phyloP scores from a whole-genome alignment of 2,888 invertebrate genomes.

The Xanthia togata region DNA sequence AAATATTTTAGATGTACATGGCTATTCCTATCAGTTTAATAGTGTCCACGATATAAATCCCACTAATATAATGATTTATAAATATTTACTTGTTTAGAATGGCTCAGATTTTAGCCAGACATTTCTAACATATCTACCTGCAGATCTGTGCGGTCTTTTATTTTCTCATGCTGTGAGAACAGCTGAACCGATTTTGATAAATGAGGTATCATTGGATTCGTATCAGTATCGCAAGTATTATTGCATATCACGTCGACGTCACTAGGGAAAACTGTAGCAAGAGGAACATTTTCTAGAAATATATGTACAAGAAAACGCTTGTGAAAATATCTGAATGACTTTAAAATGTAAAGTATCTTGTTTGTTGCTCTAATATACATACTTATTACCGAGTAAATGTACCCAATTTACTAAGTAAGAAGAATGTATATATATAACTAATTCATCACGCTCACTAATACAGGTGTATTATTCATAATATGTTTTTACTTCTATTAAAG shows the following conservation, averaged over 20 bases:
- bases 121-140: slow-evolving; percentile 3
- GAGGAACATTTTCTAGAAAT: slow-evolving; percentile 42
- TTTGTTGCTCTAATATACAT: slow-evolving; percentile 1
- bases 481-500: background rate
- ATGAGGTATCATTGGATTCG: slow-evolving; percentile 54
- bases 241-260: slow-evolving; percentile 47
- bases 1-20: too few relatives aligned
- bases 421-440: background rate
- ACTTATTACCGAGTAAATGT: background rate
- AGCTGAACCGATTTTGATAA: slow-evolving; percentile 51
- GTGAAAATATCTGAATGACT: slow-evolving; percentile 34
- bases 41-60: background rate
- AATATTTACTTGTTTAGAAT: background rate
- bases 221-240: slow-evolving; percentile 55
- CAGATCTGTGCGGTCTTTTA: slow-evolving; percentile 23
- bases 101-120: background rate
- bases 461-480: background rate
- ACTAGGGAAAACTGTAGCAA: slow-evolving; percentile 48
- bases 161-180: slow-evolving; percentile 27
- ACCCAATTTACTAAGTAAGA: background rate
- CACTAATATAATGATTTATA: background rate
- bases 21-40: background rate
- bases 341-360: slow-evolving; percentile 41
- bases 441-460: background rate
- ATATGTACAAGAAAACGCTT: slow-evolving; percentile 32